Percentiles rank a stretch among this genome's conserved stretches.
Conservation (phyloP, 2,888 invertebrate species). For the Stenoptilia bipunctidactyla region DNA sequence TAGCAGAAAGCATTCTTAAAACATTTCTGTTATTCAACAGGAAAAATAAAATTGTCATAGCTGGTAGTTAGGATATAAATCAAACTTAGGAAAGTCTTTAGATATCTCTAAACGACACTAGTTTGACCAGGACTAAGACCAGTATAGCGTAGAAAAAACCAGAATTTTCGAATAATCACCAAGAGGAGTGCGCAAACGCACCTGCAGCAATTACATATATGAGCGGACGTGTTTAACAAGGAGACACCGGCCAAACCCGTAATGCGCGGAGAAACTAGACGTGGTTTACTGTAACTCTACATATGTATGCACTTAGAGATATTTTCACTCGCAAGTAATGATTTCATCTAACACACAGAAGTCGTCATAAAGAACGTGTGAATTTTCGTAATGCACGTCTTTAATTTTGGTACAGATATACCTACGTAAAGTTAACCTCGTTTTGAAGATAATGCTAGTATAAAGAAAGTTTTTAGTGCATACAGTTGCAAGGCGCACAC, state of each 20-base stretch:
- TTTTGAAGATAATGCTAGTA: too few relatives aligned
- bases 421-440: too few relatives aligned
- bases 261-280: slow-evolving; percentile 38
- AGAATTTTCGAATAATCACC: slow-evolving; percentile 30
- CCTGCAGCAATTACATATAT: slow-evolving; percentile 40
- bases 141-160: slow-evolving; percentile 20
- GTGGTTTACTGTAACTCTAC: slow-evolving; percentile 21
- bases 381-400: background rate
- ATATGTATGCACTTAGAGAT: too few relatives aligned
- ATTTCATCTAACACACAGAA: background rate
- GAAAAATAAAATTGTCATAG: too few relatives aligned
- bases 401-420: too few relatives aligned
- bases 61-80: slow-evolving; percentile 2
- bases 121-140: slow-evolving; percentile 13
- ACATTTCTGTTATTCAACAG: too few relatives aligned
- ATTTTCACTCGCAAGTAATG: background rate
- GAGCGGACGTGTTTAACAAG: slow-evolving; percentile 33
- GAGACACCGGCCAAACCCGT: slow-evolving; percentile 31
- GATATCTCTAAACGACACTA: slow-evolving; percentile 14
- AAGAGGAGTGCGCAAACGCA: slow-evolving; percentile 25
- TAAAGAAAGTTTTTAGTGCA: background rate
- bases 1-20: too few relatives aligned
- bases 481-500: slow-evolving; percentile 18
- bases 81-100: slow-evolving; percentile 10
- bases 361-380: background rate